A percentile compares a stretch with the other conserved stretches of the same genome.
phyloP scores from a whole-genome alignment of 2,888 invertebrate species.

The Eretmocerus hayati region DNA sequence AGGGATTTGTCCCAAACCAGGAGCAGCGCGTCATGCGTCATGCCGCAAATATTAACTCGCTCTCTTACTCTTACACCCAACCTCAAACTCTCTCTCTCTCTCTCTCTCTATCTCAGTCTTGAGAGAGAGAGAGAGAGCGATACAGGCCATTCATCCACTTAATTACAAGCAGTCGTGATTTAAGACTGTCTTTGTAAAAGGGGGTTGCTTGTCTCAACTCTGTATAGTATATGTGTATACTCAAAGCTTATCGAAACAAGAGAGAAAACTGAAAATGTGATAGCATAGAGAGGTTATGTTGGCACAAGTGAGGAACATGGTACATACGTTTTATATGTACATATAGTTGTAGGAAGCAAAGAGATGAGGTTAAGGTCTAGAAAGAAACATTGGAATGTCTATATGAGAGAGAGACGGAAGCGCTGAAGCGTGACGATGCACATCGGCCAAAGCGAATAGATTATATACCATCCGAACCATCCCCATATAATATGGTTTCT shows the following conservation, averaged over 20 bases:
- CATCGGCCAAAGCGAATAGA: slow-evolving; percentile 39
- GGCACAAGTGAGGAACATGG: too few relatives aligned
- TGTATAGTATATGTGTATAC: too few relatives aligned
- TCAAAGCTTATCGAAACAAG: not conserved
- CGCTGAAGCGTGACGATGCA: slow-evolving; percentile 46
- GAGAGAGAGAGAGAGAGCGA: slow-evolving; percentile 32
- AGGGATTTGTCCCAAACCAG: slow-evolving; percentile 44
- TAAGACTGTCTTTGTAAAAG: slow-evolving; percentile 34
- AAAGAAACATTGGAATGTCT: slow-evolving; percentile 34
- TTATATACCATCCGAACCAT: too few relatives aligned
- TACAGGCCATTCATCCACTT: slow-evolving; percentile 49
- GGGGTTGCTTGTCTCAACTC: too few relatives aligned
- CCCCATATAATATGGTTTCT: too few relatives aligned
- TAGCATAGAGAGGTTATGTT: too few relatives aligned
- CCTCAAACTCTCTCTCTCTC: too few relatives aligned
- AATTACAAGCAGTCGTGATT: slow-evolving; percentile 48
- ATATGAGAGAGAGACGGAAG: slow-evolving; percentile 40
- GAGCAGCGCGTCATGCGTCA: slow-evolving; percentile 43
- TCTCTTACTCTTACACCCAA: too few relatives aligned
- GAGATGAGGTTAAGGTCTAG: not conserved
- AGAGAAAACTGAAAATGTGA: not conserved
- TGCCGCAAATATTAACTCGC: slow-evolving; percentile 47
- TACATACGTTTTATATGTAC: too few relatives aligned
- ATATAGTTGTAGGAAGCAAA: not conserved
- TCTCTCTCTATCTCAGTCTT: too few relatives aligned